Evolutionary conservation across 2,888 invertebrate species (phyloP).

Genomic region (Coenonympha glycerion): DNA sequence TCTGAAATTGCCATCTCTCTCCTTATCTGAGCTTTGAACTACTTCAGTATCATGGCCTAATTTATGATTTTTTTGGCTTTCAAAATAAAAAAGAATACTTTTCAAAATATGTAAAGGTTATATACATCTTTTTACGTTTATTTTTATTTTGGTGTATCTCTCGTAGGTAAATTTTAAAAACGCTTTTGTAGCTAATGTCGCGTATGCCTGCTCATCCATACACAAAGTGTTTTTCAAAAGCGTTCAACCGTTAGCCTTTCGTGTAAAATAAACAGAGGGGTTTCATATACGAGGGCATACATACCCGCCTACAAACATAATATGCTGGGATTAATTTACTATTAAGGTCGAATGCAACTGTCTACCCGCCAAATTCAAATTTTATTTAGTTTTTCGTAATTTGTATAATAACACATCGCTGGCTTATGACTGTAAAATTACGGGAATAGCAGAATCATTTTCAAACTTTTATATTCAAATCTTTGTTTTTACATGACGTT

Average conservation of each 20-base stretch:
- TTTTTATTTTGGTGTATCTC: conserved; percentile 14
- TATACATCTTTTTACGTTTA: neutral
- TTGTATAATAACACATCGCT: no score
- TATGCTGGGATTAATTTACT: conserved; percentile 9
- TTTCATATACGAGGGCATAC: conserved; percentile 1
- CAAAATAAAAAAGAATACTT: no score
- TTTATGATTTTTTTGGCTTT: no score
- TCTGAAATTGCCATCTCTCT: no score
- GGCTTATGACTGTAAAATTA: no score
- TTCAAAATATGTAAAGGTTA: neutral
- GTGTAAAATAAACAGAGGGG: conserved; percentile 26
- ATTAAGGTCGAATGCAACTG: conserved; percentile 12
- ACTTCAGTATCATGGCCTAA: no score
- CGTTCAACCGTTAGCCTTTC: conserved; percentile 31
- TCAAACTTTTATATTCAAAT: no score
- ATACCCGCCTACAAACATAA: neutral
- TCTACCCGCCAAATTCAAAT: neutral
- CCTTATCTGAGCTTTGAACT: no score
- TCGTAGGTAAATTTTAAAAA: conserved; percentile 19
- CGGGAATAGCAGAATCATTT: no score
- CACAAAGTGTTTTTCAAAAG: conserved; percentile 27
- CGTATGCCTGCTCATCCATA: conserved; percentile 19
- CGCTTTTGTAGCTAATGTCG: conserved; percentile 24
- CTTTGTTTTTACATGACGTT: no score
- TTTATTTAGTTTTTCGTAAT: no score